Evolutionary conservation across 1,140 invertebrate species (phyloP).

Genomic region (Vollenhovia emeryi): DNA sequence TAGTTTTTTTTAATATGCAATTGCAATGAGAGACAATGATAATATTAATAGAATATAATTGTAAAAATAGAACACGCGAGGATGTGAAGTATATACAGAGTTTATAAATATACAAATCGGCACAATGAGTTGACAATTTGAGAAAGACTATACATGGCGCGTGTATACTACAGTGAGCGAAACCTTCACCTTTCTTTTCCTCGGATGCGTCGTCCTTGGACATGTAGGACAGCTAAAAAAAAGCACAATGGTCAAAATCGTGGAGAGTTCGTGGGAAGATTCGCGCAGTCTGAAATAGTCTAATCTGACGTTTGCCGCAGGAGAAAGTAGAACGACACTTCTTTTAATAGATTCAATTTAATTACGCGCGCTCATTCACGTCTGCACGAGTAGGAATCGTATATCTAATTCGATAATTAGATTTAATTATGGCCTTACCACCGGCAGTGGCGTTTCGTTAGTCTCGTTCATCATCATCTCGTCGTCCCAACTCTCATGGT

Average conservation of each 20-base stretch:
- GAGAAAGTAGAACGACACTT: conserved; percentile 38
- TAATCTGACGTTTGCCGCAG: background rate
- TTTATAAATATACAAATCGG: too few species aligned
- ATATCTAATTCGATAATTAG: conserved; percentile 34
- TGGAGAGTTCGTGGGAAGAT: background rate
- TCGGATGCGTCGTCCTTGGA: conserved; percentile 83
- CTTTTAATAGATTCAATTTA: conserved; percentile 34
- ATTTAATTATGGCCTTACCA: conserved; percentile 80
- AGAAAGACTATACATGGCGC: background rate
- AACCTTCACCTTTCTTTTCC: conserved; percentile 84
- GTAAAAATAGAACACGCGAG: background rate
- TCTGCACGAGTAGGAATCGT: conserved; percentile 33
- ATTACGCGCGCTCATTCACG: background rate
- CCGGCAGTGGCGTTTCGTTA: conserved; percentile 81
- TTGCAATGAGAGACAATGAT: background rate
- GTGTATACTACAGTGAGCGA: too few species aligned
- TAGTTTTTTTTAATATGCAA: background rate
- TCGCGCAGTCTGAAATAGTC: too few species aligned
- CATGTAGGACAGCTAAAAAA: conserved; percentile 81
- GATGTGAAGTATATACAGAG: background rate
- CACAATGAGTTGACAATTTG: too few species aligned
- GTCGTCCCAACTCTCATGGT: conserved; percentile 84
- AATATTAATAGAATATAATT: background rate
- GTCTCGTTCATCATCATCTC: conserved; percentile 82
- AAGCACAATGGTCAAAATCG: conserved; percentile 6